These are phyloP conservation scores for Heliconius hermathena DNA, from an alignment of 1,140 invertebrate genomes.

Conservation along the genomic window DNA sequence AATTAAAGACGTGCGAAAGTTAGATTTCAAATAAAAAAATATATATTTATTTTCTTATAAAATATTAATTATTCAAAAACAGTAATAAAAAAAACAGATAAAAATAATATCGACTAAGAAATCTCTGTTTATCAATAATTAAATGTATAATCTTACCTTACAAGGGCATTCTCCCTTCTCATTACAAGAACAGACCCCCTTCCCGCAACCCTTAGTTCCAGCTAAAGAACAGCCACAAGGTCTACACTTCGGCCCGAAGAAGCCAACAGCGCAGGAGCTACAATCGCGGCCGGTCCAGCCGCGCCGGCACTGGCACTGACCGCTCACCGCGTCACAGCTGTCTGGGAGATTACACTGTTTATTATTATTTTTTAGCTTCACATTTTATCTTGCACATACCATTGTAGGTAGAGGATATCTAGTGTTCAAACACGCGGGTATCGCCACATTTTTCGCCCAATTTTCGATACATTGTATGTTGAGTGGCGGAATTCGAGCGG, in stretches of 20 bases:
- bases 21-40: no score
- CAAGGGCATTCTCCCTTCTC: slow-evolving; percentile 92
- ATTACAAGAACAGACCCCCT: slow-evolving; percentile 88
- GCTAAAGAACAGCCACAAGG: slow-evolving; percentile 89
- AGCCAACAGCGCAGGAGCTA: slow-evolving; percentile 90
- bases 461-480: no score
- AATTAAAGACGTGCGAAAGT: no score
- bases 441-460: no score
- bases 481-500: no score
- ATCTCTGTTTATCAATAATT: background rate
- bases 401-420: no score
- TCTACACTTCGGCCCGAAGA: slow-evolving; percentile 93
- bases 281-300: slow-evolving; percentile 92
- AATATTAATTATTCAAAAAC: background rate
- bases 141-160: slow-evolving; percentile 82
- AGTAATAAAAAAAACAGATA: background rate
- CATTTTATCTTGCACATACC: no score
- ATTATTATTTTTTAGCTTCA: slow-evolving; percentile 1
- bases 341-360: slow-evolving; percentile 47
- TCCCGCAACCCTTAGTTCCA: slow-evolving; percentile 84
- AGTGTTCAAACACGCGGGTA: no score
- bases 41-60: no score
- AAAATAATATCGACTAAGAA: background rate
- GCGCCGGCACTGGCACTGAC: slow-evolving; percentile 90
- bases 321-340: slow-evolving; percentile 87